Evolutionary conservation across 2,113 vertebrate genomes (phyloP).

Genomic region (Mirza zaza): DNA sequence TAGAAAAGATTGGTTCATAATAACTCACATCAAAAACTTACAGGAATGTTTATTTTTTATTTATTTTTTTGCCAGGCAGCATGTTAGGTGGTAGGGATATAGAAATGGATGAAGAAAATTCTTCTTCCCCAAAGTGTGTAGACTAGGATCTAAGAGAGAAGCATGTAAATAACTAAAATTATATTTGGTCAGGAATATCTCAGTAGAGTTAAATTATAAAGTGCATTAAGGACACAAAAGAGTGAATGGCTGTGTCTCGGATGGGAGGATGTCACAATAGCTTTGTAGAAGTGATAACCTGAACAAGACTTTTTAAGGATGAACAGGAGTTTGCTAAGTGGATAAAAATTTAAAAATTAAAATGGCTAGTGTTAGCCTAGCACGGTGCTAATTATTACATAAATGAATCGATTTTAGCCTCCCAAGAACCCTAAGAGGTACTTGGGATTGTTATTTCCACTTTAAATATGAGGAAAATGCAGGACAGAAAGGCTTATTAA

Average conservation of each 20-base stretch:
- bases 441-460: not conserved
- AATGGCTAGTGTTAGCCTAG: not conserved
- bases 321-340: not conserved
- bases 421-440: not conserved
- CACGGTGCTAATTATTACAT: not conserved
- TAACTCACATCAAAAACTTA: not conserved
- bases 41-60: not conserved
- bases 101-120: conserved; percentile 26
- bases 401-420: not conserved
- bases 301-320: not conserved
- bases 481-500: not conserved
- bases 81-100: not conserved
- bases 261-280: not conserved
- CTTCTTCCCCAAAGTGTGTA: not conserved
- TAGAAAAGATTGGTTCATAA: not conserved
- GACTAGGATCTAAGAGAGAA: not conserved
- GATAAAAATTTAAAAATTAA: not conserved
- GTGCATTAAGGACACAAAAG: not conserved
- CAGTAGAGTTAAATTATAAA: not conserved
- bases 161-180: not conserved
- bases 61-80: not conserved
- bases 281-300: not conserved
- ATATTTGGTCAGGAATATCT: not conserved
- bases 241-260: not conserved
- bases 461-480: not conserved